Percentiles rank a stretch among this genome's conserved stretches.
Evolutionary conservation across 2,888 invertebrate species (phyloP).

Genomic region (Andricus curvator): DNA sequence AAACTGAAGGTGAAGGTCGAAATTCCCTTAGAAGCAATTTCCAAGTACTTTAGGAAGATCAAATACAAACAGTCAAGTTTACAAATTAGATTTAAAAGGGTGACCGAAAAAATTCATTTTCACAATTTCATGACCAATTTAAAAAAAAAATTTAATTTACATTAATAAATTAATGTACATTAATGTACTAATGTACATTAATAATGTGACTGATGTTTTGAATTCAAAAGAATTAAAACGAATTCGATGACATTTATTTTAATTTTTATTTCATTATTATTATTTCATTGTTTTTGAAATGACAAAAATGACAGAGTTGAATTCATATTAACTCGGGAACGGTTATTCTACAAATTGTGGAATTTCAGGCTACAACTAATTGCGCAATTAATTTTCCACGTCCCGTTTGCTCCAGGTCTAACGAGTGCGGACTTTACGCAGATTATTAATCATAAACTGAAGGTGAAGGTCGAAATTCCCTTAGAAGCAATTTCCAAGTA

Average conservation of each 20-base stretch:
- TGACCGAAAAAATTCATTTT: too few species aligned
- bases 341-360: slow-evolving; percentile 2
- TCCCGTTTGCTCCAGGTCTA: not conserved
- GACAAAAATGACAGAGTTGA: too few species aligned
- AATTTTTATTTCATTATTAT: too few species aligned
- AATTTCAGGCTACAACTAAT: slow-evolving; percentile 23
- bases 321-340: not conserved
- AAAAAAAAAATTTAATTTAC: too few species aligned
- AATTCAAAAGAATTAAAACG: too few species aligned
- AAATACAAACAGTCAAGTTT: not conserved
- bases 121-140: too few species aligned
- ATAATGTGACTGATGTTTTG: too few species aligned
- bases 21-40: slow-evolving; percentile 4
- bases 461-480: slow-evolving; percentile 34
- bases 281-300: too few species aligned
- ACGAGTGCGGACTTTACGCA: not conserved
- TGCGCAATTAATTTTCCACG: slow-evolving; percentile 29
- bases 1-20: slow-evolving; percentile 38
- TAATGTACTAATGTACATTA: too few species aligned
- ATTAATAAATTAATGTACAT: too few species aligned
- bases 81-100: not conserved
- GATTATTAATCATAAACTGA: slow-evolving; percentile 23
- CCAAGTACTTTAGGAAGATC: not conserved
- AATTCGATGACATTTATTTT: too few species aligned
- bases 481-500: not conserved